A percentile compares a stretch with the other conserved stretches of the same genome.
Conservation (phyloP, 2,888 invertebrate species). For the Harpalus rubripes region DNA sequence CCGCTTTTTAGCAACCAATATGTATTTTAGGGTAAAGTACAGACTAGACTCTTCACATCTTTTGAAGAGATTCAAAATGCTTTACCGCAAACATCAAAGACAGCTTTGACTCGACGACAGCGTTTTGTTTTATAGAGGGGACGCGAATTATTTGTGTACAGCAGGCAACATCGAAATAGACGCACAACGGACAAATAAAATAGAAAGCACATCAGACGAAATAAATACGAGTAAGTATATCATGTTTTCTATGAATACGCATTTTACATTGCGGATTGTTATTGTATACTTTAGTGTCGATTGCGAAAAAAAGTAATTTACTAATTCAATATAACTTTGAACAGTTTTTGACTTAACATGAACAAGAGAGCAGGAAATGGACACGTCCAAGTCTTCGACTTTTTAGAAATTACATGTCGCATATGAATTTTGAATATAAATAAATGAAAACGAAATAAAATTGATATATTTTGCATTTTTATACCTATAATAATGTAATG, state of each 20-base stretch:
- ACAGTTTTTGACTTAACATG: too few species aligned
- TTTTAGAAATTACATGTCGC: too few species aligned
- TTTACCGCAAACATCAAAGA: constrained; percentile 37
- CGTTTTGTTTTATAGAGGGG: constrained; percentile 16
- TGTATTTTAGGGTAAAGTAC: constrained; percentile 44
- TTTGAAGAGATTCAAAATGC: constrained; percentile 19
- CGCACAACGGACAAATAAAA: not conserved
- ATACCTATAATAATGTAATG: too few species aligned
- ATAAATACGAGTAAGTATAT: not conserved
- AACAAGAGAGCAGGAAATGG: too few species aligned
- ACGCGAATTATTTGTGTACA: constrained; percentile 5
- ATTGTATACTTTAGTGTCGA: too few species aligned
- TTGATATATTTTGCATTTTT: too few species aligned
- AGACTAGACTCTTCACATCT: constrained; percentile 13
- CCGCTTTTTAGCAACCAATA: constrained; percentile 50
- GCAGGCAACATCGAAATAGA: not conserved
- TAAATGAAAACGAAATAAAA: too few species aligned
- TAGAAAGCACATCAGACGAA: not conserved
- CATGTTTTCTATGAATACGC: not conserved
- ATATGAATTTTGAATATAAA: too few species aligned
- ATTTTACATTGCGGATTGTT: too few species aligned
- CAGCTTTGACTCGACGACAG: constrained; percentile 34
- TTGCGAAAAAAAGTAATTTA: too few species aligned
- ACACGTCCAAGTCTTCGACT: too few species aligned
- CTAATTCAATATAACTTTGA: too few species aligned